A percentile compares a stretch with the other conserved stretches of the same genome.
These are phyloP conservation scores for Dysidea cf. avara DNA, from an alignment of 37 sponge, comb jelly and placozoan genomes.

Conservation along the genomic window DNA sequence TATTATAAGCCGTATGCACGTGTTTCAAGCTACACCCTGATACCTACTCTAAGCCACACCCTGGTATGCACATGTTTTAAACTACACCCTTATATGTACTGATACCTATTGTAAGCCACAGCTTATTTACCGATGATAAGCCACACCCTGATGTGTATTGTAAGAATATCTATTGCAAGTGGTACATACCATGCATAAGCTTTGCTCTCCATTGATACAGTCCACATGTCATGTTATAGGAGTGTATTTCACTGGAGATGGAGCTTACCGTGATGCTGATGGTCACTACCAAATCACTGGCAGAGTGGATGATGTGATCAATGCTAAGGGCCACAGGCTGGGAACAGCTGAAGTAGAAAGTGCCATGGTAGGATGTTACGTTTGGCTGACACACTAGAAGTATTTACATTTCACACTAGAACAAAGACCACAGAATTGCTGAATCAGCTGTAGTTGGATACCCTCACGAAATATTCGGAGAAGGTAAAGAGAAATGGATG, in stretches of 20 bases:
- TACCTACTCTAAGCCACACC: slow-evolving; percentile 60
- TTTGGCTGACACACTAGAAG: background rate
- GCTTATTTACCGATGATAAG: slow-evolving; percentile 61
- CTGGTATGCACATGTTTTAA: slow-evolving; percentile 45
- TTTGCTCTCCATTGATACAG: too few species aligned
- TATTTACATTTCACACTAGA: slow-evolving; percentile 10
- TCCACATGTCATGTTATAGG: slow-evolving; percentile 11
- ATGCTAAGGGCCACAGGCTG: slow-evolving; percentile 87
- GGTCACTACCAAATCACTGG: slow-evolving; percentile 92
- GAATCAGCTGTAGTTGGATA: slow-evolving; percentile 90
- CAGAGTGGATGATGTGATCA: slow-evolving; percentile 93
- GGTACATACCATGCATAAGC: too few species aligned
- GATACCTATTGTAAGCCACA: slow-evolving; percentile 60
- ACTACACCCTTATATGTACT: too few species aligned
- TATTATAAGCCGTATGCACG: slow-evolving; percentile 65
- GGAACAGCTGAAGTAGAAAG: slow-evolving; percentile 96
- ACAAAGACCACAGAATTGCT: slow-evolving; percentile 66
- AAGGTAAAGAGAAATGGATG: slow-evolving; percentile 45
- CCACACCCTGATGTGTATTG: slow-evolving; percentile 23
- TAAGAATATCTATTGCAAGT: too few species aligned
- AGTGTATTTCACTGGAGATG: slow-evolving; percentile 90
- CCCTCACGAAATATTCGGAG: slow-evolving; percentile 87
- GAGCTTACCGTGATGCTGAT: slow-evolving; percentile 80
- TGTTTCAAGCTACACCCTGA: slow-evolving; percentile 5
- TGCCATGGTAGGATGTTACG: slow-evolving; percentile 74